phyloP scores from a whole-genome alignment of 2,797 vertebrate genomes.

The Anas acuta region DNA sequence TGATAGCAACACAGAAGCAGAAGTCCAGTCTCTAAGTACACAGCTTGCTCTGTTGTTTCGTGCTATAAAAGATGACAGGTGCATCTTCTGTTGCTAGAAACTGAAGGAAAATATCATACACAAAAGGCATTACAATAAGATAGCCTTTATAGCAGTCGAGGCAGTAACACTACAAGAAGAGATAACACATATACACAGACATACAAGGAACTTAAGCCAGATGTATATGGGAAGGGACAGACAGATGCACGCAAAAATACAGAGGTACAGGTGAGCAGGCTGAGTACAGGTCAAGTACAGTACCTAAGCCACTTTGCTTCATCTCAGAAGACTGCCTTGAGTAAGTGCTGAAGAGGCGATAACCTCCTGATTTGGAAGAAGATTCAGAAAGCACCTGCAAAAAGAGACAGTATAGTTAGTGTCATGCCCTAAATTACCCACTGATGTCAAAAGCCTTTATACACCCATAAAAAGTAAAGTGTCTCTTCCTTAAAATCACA shows the following conservation, averaged over 20 bases:
- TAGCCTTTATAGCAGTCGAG: background rate
- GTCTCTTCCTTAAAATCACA: background rate
- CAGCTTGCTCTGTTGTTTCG: background rate
- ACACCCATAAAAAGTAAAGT: background rate
- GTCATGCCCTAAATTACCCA: background rate
- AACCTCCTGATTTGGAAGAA: constrained; percentile 90
- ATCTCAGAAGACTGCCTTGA: constrained; percentile 94
- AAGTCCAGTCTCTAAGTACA: background rate
- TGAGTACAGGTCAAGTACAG: constrained; percentile 49
- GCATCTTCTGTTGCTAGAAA: background rate
- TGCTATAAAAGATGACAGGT: background rate
- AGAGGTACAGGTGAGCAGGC: background rate
- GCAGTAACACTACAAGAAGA: background rate
- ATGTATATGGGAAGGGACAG: background rate
- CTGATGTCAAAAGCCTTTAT: background rate
- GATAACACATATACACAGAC: background rate
- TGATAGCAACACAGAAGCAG: background rate
- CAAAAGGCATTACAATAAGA: background rate
- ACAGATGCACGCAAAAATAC: background rate
- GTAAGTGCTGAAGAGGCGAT: constrained; percentile 94
- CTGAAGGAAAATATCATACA: background rate
- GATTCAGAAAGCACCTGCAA: constrained; percentile 94
- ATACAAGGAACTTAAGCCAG: background rate
- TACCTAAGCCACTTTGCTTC: constrained; percentile 98
- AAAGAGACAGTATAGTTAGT: constrained; percentile 11